These are phyloP conservation scores for Charanyca ferruginea DNA, from an alignment of 2,888 invertebrate species.

Conservation along the genomic window DNA sequence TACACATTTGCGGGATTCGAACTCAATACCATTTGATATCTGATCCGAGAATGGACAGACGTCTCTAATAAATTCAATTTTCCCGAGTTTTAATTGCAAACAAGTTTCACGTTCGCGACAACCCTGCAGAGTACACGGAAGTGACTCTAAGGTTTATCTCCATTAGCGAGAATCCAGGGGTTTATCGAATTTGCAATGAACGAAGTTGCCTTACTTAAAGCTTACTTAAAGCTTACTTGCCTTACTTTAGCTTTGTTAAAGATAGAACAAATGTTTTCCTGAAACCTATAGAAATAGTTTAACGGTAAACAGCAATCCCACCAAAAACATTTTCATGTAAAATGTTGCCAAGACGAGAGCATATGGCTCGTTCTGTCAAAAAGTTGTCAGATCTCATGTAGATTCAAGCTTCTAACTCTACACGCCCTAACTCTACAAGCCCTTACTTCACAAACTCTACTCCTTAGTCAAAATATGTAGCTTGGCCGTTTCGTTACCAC, in stretches of 20 bases:
- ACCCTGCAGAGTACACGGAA: constrained; percentile 57
- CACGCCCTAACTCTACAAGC: too few species aligned
- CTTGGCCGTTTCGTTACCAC: too few species aligned
- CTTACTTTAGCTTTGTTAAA: constrained; percentile 40
- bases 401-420: too few species aligned
- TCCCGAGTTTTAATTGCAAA: constrained; percentile 64
- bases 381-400: too few species aligned
- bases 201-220: constrained; percentile 32
- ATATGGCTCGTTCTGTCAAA: too few species aligned
- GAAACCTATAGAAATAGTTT: not conserved
- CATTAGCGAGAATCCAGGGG: constrained; percentile 56
- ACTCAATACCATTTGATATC: constrained; percentile 61
- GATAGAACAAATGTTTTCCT: constrained; percentile 13
- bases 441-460: too few species aligned
- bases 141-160: constrained; percentile 59
- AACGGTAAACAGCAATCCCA: not conserved
- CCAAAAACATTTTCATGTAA: too few species aligned
- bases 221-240: too few species aligned
- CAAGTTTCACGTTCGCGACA: constrained; percentile 58
- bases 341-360: too few species aligned
- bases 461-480: too few species aligned
- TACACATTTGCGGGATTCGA: constrained; percentile 36
- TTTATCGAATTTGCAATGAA: constrained; percentile 57
- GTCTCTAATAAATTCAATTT: constrained; percentile 63
- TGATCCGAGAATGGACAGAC: constrained; percentile 57